Evolutionary conservation across 2,113 vertebrate genomes (phyloP), one percentile per base, ranked within the genome.

Genomic region (Salvelinus sp.): DNA sequence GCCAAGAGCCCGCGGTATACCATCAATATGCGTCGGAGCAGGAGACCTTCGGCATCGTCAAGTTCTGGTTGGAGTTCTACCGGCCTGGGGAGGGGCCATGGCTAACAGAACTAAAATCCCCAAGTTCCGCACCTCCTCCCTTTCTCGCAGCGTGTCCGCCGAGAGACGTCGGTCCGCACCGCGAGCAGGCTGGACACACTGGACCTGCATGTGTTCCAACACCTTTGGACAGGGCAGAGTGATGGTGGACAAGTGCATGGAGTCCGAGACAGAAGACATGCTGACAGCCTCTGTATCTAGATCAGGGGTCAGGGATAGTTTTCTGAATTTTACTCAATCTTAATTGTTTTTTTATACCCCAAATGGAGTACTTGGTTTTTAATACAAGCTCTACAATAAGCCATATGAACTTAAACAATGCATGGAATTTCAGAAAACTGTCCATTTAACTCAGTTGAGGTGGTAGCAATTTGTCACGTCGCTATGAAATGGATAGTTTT

Each of bases 131-230:
- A 16, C 2, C 4, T 81, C 0, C 1, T 18, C 10, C 30, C 0
- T 6, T 0, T 16, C 0, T 1, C 3, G 3, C 0, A 0, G 4
- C 71, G 82, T 23, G 0, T 3, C 2, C 77, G 75, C 1, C 75
- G 80, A 70, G 70, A 75, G 1, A 54, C 16, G 12, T 54, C 50
- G 0, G 67, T 69, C 1, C 1, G 23, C 1, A 2, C 28, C 22
- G 9, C 16, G 1, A 6, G 72, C 20, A 76, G 4, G 30, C 1
- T 87, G 4, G 6, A 73, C 0, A 0, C 3, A 9, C 69, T 93
- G 80, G 89, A 93, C 71, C 81, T 93, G 20, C 38, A 85, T 0
- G 72, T 93, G 64, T 18, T 83, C 89, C 30, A 85, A 91, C 85
- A 76, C 75, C 77, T 74, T 0, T 82, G 2, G 6, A 0, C 0